phyloP scores from a whole-genome alignment of 2,113 vertebrate genomes.

The Nerophis ophidion region DNA sequence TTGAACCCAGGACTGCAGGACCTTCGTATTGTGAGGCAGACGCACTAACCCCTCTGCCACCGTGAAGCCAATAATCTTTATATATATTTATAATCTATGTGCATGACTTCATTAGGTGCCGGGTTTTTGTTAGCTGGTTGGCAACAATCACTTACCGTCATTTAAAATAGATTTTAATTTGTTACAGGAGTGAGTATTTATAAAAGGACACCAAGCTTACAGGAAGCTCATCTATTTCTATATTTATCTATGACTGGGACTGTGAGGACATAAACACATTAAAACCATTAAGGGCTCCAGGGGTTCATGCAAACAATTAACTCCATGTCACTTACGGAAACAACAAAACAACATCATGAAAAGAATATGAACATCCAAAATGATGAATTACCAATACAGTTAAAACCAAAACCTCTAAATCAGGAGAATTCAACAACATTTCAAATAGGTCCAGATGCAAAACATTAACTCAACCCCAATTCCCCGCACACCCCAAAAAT shows the following conservation, averaged over 20 bases:
- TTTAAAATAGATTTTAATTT: constrained; percentile 3
- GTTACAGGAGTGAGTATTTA: neutral
- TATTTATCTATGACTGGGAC: constrained; percentile 9
- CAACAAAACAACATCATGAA: no score
- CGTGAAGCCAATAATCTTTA: no score
- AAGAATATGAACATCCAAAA: no score
- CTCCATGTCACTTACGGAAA: constrained; percentile 15
- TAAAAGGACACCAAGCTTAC: neutral
- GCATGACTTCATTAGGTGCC: no score
- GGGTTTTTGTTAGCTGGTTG: neutral
- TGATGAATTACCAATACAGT: neutral
- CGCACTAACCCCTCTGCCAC: no score
- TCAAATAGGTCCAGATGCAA: no score
- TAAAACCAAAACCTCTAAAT: neutral
- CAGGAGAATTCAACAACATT: no score
- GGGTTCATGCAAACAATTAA: constrained; percentile 20
- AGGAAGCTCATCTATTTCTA: constrained; percentile 2
- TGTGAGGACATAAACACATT: constrained; percentile 25
- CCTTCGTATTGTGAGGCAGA: no score
- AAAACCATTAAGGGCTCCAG: constrained; percentile 27
- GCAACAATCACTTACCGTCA: neutral
- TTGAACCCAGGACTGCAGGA: no score
- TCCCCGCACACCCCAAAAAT: no score
- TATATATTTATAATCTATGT: no score
- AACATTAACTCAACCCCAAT: no score